Evolutionary conservation across 2,888 invertebrate species (phyloP), one percentile per base, ranked within the genome.

Genomic region (Cheilosia soror): DNA sequence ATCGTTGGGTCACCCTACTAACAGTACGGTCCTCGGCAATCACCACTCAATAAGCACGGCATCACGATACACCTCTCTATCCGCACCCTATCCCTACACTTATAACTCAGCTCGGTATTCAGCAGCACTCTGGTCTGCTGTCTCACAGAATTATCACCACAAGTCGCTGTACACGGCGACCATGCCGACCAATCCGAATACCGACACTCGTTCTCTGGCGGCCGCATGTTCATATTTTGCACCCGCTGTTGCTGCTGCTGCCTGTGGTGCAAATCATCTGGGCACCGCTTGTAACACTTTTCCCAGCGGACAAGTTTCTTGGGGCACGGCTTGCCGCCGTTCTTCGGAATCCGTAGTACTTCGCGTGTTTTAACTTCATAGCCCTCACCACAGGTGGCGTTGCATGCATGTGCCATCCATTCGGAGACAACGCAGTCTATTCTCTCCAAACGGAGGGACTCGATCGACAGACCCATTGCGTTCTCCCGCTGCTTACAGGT

Each of bases 181-280:
- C 95, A 96, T 7, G 93, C 93, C n/a, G 95, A 94, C 96, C 96
- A 96, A 65, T 93, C 93, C 0, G 94, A 94, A 89, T 95, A 94
- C 42, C 93, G 92, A 89, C 96, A 96, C 81, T 94, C 94, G 25
- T 90, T 92, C 15, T 89, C 89, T 79, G 89, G 76, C 68, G 69
- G 3, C 65, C 40, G 9, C 1, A 58, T 47, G 84, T 68, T 47
- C 66, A 58, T 53, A 84, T 68, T 44, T 60, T 51, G 66, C 15
- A 27, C 53, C 11, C 51, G 78, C 13, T 37, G 37, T 37, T 37
- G 37, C 11, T 73, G 87, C 15, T 47, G 73, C n/a, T 77, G 87
- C 51, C 68, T 66, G 58, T 79, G 81, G 53, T 91, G 90, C 57
- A 90, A 89, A n/a, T 92, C 91, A 44, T 91, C 91, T 4, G 87